These are phyloP conservation scores for Aproaerema taeniolella DNA, from an alignment of 2,888 invertebrate species.

Conservation along the genomic window DNA sequence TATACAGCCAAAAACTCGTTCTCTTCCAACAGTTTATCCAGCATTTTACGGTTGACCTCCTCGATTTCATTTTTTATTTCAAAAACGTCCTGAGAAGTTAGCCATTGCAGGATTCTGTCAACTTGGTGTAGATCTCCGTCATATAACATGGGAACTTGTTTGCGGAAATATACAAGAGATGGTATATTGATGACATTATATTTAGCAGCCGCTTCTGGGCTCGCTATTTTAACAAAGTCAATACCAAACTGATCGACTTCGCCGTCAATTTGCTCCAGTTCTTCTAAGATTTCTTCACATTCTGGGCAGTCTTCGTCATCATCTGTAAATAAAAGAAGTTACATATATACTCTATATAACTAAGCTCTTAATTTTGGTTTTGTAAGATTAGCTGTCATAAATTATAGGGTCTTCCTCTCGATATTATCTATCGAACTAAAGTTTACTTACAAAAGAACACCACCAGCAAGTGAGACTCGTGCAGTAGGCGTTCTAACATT, in stretches of 20 bases:
- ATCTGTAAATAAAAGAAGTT: conserved; percentile 34
- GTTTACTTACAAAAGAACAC: conserved; percentile 90
- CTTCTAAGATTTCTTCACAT: conserved; percentile 93
- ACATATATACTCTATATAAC: background rate
- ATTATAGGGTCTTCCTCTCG: too few relatives aligned
- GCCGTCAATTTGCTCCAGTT: conserved; percentile 95
- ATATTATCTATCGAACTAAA: too few relatives aligned
- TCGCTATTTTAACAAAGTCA: conserved; percentile 94
- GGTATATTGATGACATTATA: conserved; percentile 91
- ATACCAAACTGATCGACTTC: conserved; percentile 96
- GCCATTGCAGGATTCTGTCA: conserved; percentile 90
- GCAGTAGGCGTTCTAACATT: conserved; percentile 90
- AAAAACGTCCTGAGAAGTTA: conserved; percentile 95
- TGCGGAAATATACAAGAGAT: conserved; percentile 91
- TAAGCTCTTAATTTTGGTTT: too few relatives aligned
- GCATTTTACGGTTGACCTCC: conserved; percentile 97
- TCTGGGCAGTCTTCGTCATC: conserved; percentile 95
- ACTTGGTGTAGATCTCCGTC: conserved; percentile 94
- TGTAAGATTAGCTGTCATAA: too few relatives aligned
- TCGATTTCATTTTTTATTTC: conserved; percentile 98
- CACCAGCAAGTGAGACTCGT: conserved; percentile 90
- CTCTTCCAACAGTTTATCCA: conserved; percentile 95
- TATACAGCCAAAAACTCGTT: conserved; percentile 97
- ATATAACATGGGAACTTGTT: conserved; percentile 88
- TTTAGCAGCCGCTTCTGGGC: conserved; percentile 87